Percentiles rank a stretch among this genome's conserved stretches.
Evolutionary conservation across 2,888 invertebrate genomes (phyloP).

Genomic region (Lordiphosa andalusiaca): DNA sequence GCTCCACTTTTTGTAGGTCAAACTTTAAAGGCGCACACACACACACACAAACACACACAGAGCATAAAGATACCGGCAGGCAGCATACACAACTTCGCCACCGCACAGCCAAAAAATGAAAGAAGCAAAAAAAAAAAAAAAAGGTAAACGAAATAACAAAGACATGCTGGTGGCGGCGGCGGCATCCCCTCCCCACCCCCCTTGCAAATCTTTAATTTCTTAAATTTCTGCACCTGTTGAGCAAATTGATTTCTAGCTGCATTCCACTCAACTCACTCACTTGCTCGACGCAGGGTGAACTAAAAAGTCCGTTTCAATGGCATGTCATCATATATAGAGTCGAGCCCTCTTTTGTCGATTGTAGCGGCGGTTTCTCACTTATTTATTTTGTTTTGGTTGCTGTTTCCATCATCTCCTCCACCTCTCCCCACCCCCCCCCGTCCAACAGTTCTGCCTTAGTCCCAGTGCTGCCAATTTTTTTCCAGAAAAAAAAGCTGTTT

Average conservation of each 20-base stretch:
- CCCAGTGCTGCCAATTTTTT: no score
- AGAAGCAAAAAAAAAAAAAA: slow-evolving; percentile 15
- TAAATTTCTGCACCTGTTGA: slow-evolving; percentile 10
- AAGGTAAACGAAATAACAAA: slow-evolving; percentile 36
- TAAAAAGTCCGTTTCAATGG: slow-evolving; percentile 16
- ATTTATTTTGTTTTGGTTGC: slow-evolving; percentile 53
- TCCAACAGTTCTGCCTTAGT: slow-evolving; percentile 5
- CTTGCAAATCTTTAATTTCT: slow-evolving; percentile 7
- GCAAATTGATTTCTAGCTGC: slow-evolving; percentile 4
- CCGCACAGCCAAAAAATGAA: slow-evolving; percentile 15
- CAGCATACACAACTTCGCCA: slow-evolving; percentile 14
- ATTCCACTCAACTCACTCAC: background rate
- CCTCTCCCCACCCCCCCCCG: slow-evolving; percentile 8
- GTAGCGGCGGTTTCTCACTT: slow-evolving; percentile 38
- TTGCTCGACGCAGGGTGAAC: slow-evolving; percentile 2
- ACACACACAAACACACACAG: slow-evolving; percentile 6
- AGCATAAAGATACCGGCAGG: slow-evolving; percentile 8
- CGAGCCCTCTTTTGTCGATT: slow-evolving; percentile 41
- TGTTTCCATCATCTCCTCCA: slow-evolving; percentile 39
- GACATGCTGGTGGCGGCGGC: slow-evolving; percentile 22
- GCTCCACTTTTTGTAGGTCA: slow-evolving; percentile 66
- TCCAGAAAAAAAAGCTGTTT: no score
- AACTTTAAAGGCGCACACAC: slow-evolving; percentile 45
- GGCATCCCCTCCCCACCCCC: slow-evolving; percentile 4
- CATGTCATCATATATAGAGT: slow-evolving; percentile 40